A percentile compares a stretch with the other conserved stretches of the same genome.
phyloP scores from a whole-genome alignment of 2,888 invertebrate species.

The Epinotia ramella region DNA sequence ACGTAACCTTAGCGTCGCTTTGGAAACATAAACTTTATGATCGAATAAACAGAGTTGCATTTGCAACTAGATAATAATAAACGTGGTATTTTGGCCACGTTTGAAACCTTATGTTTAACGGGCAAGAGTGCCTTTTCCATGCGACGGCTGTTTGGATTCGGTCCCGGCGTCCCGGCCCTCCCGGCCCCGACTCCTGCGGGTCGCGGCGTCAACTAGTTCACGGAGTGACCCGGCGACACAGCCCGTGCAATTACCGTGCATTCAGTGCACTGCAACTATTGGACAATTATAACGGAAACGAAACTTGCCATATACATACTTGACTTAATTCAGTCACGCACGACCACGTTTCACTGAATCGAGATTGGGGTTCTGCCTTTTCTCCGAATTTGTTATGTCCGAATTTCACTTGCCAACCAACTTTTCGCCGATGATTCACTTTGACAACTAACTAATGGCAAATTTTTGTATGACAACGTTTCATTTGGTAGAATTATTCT shows the following conservation, averaged over 20 bases:
- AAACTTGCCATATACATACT: background rate
- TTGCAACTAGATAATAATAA: background rate
- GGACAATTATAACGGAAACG: constrained; percentile 2
- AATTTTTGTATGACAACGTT: too few species aligned
- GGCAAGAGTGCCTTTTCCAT: background rate
- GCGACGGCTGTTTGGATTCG: background rate
- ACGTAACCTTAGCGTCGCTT: background rate
- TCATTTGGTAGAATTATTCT: too few species aligned
- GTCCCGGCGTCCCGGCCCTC: background rate
- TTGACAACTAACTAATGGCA: too few species aligned
- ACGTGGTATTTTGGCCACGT: background rate
- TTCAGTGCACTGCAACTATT: constrained; percentile 12
- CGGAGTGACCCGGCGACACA: constrained; percentile 17
- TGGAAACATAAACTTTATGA: background rate
- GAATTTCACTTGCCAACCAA: too few species aligned
- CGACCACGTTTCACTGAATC: background rate
- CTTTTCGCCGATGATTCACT: too few species aligned
- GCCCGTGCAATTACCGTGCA: constrained; percentile 12
- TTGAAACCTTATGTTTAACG: background rate
- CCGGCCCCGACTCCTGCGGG: background rate
- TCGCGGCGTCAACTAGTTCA: constrained; percentile 33
- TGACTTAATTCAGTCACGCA: background rate
- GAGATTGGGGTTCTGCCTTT: too few species aligned
- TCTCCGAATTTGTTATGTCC: too few species aligned
- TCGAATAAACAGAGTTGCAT: background rate